phyloP scores from a whole-genome alignment of 1,140 invertebrate genomes.

The Oryctes rhinoceros region DNA sequence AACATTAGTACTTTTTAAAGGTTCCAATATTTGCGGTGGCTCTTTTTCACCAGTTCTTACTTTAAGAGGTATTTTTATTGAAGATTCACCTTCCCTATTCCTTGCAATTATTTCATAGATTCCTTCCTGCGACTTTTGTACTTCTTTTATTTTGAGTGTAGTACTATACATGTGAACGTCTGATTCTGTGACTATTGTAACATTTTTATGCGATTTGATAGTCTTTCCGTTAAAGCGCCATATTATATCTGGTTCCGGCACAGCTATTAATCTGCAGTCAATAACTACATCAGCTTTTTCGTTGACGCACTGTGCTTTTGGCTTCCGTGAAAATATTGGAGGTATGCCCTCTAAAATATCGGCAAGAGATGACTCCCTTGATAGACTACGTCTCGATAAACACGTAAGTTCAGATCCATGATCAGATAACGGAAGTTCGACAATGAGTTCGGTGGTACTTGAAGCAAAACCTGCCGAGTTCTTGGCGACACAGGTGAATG shows the following conservation, averaged over 20 bases:
- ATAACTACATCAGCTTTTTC: slow-evolving; percentile 82
- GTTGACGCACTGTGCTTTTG: slow-evolving; percentile 83
- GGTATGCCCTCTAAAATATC: slow-evolving; percentile 92
- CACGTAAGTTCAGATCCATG: slow-evolving; percentile 86
- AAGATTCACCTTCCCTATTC: slow-evolving; percentile 90
- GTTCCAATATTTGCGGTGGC: slow-evolving; percentile 82
- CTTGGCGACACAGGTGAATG: slow-evolving; percentile 95
- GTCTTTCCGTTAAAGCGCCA: slow-evolving; percentile 83
- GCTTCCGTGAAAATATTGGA: slow-evolving; percentile 89
- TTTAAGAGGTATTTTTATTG: slow-evolving; percentile 82
- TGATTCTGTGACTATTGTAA: slow-evolving; percentile 79
- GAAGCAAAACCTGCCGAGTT: slow-evolving; percentile 93
- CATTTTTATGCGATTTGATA: slow-evolving; percentile 72
- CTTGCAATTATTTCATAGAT: slow-evolving; percentile 87
- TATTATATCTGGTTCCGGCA: slow-evolving; percentile 88
- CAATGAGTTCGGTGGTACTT: slow-evolving; percentile 87
- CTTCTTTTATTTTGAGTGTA: slow-evolving; percentile 80
- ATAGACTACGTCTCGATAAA: slow-evolving; percentile 79
- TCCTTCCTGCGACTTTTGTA: slow-evolving; percentile 83
- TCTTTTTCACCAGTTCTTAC: slow-evolving; percentile 80
- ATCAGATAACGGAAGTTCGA: slow-evolving; percentile 87
- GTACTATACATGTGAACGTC: slow-evolving; percentile 92
- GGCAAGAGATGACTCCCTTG: slow-evolving; percentile 87
- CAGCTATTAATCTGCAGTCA: slow-evolving; percentile 85
- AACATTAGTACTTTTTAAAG: slow-evolving; percentile 76